Base-by-base conservation (phyloP, 2,113 vertebrate genomes). In the Pseudorectes ferrugineus region DNA sequence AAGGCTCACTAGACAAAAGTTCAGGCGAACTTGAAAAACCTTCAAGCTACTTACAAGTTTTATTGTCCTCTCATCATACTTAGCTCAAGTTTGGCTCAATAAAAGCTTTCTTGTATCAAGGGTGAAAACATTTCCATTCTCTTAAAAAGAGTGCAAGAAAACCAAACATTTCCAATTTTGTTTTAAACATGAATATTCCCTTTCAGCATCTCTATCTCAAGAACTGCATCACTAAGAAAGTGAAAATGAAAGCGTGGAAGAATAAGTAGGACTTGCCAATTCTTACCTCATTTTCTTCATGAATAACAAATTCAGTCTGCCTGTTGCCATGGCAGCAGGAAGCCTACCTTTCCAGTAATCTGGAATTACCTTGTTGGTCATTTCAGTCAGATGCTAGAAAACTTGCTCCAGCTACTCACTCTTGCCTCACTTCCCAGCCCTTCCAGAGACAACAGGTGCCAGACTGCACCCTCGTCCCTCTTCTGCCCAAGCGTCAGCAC, bases 11-110 rank as follows among this genome's bases (percentile, higher is more conserved):
- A 12, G 79, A 84, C 20, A 33, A 75, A 97, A 94, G 92, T 86
- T 79, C 73, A 58, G 29, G 26, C 19, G 6, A 85, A 88, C 68
- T 33, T 91, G 48, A 85, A 79, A 88, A 92, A 79, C 45, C 31
- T 90, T 90, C 45, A 70, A 88, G 74, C 67, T 73, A 62, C 88
- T 90, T 92, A 61, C 16, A 95, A 59, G 38, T 91, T 92, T 80
- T 85, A 83, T 76, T 88, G 92, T 88, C 65, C 88, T 88, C 45
- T 66, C 35, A 42, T 77, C 91, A 79, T 82, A 61, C 31, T 73
- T 59, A 61, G 52, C 65, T 81, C 61, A 81, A 91, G 57, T 19
- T 78, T 92, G 80, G 82, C 58, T 93, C 72, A 90, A 42, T 80
- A 83, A 94, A 93, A 88, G 45, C 55, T 59, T 84, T 79, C 57